Conservation (phyloP, 2,888 invertebrate species). For the Meandrusa payeni region DNA sequence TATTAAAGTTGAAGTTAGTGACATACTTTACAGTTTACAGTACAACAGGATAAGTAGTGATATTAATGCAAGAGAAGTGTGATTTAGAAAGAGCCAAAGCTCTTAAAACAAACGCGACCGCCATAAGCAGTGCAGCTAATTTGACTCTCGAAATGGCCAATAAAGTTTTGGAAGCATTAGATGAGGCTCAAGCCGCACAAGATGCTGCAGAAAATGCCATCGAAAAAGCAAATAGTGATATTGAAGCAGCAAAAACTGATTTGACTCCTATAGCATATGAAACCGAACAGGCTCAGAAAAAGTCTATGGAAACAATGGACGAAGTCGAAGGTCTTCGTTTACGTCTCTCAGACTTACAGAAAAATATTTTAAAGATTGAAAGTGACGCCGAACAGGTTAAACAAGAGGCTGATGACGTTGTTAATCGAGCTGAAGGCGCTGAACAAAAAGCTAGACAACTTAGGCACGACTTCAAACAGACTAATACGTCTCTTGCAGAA, state of each 20-base stretch:
- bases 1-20: too few relatives aligned
- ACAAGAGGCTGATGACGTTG: conserved; percentile 87
- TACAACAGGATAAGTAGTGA: too few relatives aligned
- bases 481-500: conserved; percentile 85
- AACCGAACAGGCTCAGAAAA: conserved; percentile 88
- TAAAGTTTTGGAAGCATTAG: conserved; percentile 88
- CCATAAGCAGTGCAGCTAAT: conserved; percentile 85
- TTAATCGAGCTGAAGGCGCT: conserved; percentile 85
- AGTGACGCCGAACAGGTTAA: conserved; percentile 90
- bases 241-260: conserved; percentile 88
- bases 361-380: conserved; percentile 90
- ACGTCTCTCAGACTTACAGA: conserved; percentile 88
- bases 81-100: conserved; percentile 89
- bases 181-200: conserved; percentile 91
- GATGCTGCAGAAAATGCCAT: conserved; percentile 91
- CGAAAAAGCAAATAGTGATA: conserved; percentile 89
- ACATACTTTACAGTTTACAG: too few relatives aligned
- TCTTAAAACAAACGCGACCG: conserved; percentile 86
- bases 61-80: too few relatives aligned
- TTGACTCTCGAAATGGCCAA: conserved; percentile 85
- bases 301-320: conserved; percentile 89
- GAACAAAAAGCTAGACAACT: conserved; percentile 83
- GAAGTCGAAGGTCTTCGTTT: conserved; percentile 87
- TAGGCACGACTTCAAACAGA: conserved; percentile 85
- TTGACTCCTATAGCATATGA: conserved; percentile 89